Conservation (phyloP, 2,797 vertebrate genomes). For the Epinephelus coioides region DNA sequence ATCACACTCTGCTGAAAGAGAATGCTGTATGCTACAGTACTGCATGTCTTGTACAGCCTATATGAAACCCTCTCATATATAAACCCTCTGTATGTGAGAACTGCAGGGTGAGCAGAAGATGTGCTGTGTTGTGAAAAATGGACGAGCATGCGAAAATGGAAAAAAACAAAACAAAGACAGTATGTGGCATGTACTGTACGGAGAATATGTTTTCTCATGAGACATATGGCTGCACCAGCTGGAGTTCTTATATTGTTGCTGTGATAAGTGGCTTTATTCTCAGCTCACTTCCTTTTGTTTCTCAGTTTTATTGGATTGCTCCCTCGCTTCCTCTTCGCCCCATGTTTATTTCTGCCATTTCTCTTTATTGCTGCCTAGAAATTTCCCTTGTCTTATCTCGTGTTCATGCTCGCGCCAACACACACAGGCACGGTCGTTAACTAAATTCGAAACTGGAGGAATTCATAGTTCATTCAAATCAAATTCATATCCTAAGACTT, state of each 20-base stretch:
- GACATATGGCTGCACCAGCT: conserved; percentile 72
- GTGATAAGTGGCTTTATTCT: conserved; percentile 61
- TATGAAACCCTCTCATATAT: conserved; percentile 17
- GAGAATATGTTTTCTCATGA: conserved; percentile 52
- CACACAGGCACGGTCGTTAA: background rate
- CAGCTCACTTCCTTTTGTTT: conserved; percentile 53
- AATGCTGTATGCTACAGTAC: background rate
- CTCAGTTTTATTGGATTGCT: conserved; percentile 45
- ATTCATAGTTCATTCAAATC: background rate
- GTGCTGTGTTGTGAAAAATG: conserved; percentile 41
- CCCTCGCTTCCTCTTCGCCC: conserved; percentile 38
- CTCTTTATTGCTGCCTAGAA: conserved; percentile 30
- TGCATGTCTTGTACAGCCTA: background rate
- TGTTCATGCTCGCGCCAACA: background rate
- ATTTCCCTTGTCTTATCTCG: background rate
- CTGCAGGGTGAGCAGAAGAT: conserved; percentile 25
- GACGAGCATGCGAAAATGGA: background rate
- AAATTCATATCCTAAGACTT: background rate
- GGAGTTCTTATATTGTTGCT: conserved; percentile 55
- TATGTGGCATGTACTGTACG: conserved; percentile 41
- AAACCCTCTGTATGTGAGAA: conserved; percentile 21
- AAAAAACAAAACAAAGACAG: conserved; percentile 37
- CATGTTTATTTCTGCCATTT: conserved; percentile 50
- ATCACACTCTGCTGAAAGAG: background rate
- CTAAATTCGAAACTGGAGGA: conserved; percentile 1